Base-by-base conservation (phyloP, 2,113 vertebrate species). In the Megaceryle maxima region DNA sequence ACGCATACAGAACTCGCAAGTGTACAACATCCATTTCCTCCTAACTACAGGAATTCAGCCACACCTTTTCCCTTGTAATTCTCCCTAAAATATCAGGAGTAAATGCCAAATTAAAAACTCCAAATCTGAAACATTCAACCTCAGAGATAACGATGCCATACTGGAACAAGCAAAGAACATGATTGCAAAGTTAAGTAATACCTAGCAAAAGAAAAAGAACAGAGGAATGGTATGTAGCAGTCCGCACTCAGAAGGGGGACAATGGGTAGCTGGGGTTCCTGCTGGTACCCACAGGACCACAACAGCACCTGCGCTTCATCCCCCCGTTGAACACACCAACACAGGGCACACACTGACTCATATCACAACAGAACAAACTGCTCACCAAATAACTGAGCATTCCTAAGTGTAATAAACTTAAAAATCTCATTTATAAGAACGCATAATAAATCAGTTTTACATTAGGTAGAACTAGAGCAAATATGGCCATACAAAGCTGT, bases 341-440 rank as follows among this genome's bases (percentile, higher is more conserved):
- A 24, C 8, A 41, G 29, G 3, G 21, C 11, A 20, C 37, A 16
- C 35, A 44, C 26, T 39, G 31, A n/a, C 12, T 74, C 0, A 0
- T 6, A 4, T 31, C 56, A 67, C n/a, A 76, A 18, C 53, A 83
- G 39, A 80, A 48, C 28, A 46, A 75, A 51, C 55, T 7, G 9
- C 39, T 44, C 8, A 7, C 24, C 35, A 81, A 91, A 62, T 7
- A 70, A 8, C 11, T 33, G 11, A 78, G 31, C 10, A 16, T 62
- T 62, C 2, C 0, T 33, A 57, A 66, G 7, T 22, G 1, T 12
- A 70, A 81, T 24, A 62, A 84, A 70, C 5, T 57, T 67, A 12
- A 1, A 12, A 57, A 57, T 0, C 29, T 5, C 37, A 55, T 57
- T 87, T 69, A 66, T 35, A 35, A 76, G 67, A 77, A 29, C 46